Percentiles rank a stretch among this genome's conserved stretches.
phyloP scores from a whole-genome alignment of 2,113 vertebrate species.

The Callocephalon fimbriatum region DNA sequence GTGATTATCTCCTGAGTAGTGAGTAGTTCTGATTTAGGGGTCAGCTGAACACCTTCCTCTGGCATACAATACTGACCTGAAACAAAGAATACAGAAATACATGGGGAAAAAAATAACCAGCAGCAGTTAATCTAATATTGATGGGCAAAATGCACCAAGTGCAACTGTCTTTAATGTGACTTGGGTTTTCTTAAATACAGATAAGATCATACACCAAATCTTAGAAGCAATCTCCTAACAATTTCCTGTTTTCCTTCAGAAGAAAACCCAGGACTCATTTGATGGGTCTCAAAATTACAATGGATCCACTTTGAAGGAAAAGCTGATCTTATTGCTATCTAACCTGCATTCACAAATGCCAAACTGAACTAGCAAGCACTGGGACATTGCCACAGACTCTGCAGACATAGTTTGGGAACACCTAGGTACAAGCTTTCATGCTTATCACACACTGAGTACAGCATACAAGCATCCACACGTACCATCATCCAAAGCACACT shows the following conservation, averaged over 20 bases:
- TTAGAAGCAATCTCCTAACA: neutral
- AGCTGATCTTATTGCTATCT: neutral
- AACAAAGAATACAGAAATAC: neutral
- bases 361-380: neutral
- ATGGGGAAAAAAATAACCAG: neutral
- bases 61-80: slow-evolving; percentile 99
- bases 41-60: slow-evolving; percentile 92
- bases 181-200: neutral
- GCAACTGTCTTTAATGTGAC: neutral
- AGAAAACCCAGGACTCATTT: neutral
- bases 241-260: neutral
- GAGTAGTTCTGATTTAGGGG: slow-evolving; percentile 87
- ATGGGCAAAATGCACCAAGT: neutral
- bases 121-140: neutral
- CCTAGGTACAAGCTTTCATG: neutral
- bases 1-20: slow-evolving; percentile 87
- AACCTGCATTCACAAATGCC: neutral
- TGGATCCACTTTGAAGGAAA: neutral
- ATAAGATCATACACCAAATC: neutral
- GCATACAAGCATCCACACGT: neutral
- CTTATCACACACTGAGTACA: neutral
- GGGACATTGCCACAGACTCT: neutral
- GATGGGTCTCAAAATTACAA: neutral
- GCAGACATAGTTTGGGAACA: fast-evolving
- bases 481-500: neutral